phyloP scores from a whole-genome alignment of 2,888 invertebrate species.

The Drosophila siamana region DNA sequence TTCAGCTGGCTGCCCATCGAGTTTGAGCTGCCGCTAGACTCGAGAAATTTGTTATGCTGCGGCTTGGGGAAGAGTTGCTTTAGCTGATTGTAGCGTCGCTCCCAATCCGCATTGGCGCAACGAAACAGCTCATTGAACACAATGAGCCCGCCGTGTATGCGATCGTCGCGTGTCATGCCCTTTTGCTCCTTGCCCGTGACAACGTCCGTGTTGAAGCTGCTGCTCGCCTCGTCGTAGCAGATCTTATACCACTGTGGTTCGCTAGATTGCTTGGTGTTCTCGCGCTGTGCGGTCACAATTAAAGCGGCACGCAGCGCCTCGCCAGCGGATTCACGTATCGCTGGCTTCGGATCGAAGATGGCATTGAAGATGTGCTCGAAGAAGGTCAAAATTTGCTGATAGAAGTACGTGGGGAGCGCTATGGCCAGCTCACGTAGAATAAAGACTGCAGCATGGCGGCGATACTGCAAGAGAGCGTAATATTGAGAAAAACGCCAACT shows the following conservation, averaged over 20 bases:
- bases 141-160: conserved; percentile 95
- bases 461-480: conserved; percentile 88
- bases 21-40: conserved; percentile 53
- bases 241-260: conserved; percentile 96
- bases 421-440: conserved; percentile 97
- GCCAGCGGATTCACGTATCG: conserved; percentile 96
- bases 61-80: conserved; percentile 87
- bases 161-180: conserved; percentile 94
- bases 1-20: conserved; percentile 70
- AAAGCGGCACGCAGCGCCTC: conserved; percentile 97
- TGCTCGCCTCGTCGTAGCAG: conserved; percentile 95
- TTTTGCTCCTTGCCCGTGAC: conserved; percentile 88
- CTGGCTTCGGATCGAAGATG: conserved; percentile 95
- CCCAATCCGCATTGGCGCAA: conserved; percentile 95
- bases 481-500: too few species aligned
- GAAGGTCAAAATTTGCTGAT: conserved; percentile 96
- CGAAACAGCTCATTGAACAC: conserved; percentile 97
- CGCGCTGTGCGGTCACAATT: conserved; percentile 97
- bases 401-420: conserved; percentile 98
- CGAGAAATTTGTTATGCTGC: conserved; percentile 73
- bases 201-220: conserved; percentile 89
- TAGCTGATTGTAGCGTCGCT: conserved; percentile 91
- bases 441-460: conserved; percentile 96
- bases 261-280: conserved; percentile 96
- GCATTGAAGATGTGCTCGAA: conserved; percentile 97